Evolutionary conservation across 2,888 invertebrate genomes (phyloP).

Genomic region (Phalera bucephala): DNA sequence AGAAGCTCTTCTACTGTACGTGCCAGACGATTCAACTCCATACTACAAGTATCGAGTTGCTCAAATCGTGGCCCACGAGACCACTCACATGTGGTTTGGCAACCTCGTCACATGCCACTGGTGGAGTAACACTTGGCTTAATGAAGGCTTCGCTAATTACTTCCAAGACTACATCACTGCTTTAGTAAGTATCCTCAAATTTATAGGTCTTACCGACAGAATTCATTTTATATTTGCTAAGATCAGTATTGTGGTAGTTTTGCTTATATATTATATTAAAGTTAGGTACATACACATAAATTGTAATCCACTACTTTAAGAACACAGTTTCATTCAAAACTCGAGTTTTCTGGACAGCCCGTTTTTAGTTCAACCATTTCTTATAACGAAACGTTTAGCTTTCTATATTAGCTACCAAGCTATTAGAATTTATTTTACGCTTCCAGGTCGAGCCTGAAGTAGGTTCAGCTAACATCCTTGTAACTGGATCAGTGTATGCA

Average conservation of each 20-base stretch:
- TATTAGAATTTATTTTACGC: no score
- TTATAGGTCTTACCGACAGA: constrained; percentile 1
- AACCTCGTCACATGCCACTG: constrained; percentile 89
- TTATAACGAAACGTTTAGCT: no score
- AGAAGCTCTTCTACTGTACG: constrained; percentile 71
- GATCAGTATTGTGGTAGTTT: no score
- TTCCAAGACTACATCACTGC: constrained; percentile 86
- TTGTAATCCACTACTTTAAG: no score
- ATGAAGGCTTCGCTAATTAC: constrained; percentile 88
- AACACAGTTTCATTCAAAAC: no score
- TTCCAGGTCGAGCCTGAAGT: constrained; percentile 84
- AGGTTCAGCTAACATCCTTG: constrained; percentile 85
- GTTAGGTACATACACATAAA: no score
- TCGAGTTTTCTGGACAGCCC: no score
- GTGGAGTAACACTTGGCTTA: constrained; percentile 90
- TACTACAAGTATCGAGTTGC: constrained; percentile 81
- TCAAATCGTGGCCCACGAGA: constrained; percentile 88
- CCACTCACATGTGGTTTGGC: constrained; percentile 94
- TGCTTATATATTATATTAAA: no score
- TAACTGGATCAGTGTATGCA: constrained; percentile 84
- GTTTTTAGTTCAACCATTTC: no score
- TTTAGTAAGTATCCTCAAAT: constrained; percentile 35
- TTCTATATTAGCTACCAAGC: no score
- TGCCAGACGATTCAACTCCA: constrained; percentile 66
- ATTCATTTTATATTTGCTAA: no score